These are phyloP conservation scores for Gorsachius goisagi DNA, from an alignment of 2,113 vertebrate genomes.

Conservation along the genomic window DNA sequence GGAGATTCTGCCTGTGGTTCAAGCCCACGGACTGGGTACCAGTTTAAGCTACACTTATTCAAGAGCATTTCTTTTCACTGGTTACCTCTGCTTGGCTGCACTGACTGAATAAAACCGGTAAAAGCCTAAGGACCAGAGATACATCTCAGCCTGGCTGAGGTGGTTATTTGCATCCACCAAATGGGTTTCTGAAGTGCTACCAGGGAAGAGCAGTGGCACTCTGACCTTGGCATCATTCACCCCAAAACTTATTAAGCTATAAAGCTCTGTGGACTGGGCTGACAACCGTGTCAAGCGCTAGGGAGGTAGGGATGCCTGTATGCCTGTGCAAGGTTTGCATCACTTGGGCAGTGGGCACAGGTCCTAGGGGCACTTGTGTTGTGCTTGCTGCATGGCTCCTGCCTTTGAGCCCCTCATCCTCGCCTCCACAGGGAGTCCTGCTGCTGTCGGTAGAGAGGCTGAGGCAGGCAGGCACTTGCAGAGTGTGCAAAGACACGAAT, in stretches of 20 bases:
- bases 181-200: neutral
- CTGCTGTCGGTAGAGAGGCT: neutral
- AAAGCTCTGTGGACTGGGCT: neutral
- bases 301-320: neutral
- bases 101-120: neutral
- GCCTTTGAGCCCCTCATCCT: neutral
- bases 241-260: neutral
- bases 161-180: neutral
- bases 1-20: neutral
- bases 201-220: neutral
- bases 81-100: neutral
- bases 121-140: neutral
- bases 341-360: fast-evolving
- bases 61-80: neutral
- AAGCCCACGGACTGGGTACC: neutral
- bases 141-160: neutral
- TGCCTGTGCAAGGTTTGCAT: neutral
- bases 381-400: neutral
- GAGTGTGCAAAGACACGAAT: neutral
- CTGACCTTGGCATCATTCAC: neutral
- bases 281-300: no score
- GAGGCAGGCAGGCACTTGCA: neutral
- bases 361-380: neutral
- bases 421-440: neutral
- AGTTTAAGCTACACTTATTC: neutral